Conservation (phyloP, 2,888 invertebrate species). For the Hirudinaria manillensis region DNA sequence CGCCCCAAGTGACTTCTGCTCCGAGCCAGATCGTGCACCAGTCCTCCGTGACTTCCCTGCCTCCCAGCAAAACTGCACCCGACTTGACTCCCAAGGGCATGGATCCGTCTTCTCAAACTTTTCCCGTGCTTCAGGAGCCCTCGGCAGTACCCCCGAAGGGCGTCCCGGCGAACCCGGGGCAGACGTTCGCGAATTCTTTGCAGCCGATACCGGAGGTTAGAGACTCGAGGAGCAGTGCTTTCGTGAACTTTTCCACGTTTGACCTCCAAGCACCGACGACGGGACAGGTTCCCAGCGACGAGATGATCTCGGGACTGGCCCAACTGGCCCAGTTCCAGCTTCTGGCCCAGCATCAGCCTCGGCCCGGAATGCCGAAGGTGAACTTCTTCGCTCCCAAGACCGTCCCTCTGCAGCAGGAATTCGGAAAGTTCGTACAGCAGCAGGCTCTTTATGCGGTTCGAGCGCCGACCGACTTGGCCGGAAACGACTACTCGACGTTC, state of each 20-base stretch:
- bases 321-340: neutral
- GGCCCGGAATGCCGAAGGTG: neutral
- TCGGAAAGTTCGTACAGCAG: neutral
- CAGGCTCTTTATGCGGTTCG: neutral
- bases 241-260: neutral
- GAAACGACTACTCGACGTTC: neutral
- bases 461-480: neutral
- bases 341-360: constrained; percentile 9
- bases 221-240: neutral
- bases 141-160: neutral
- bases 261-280: neutral
- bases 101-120: neutral
- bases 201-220: too few relatives aligned
- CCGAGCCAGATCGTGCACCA: neutral
- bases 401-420: neutral
- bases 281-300: neutral
- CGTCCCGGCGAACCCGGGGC: neutral
- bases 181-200: neutral
- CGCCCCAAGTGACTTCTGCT: neutral
- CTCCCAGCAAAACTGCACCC: neutral
- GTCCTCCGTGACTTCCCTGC: neutral
- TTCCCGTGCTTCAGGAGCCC: too few relatives aligned
- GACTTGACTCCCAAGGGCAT: neutral
- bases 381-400: neutral
- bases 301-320: constrained; percentile 1